A percentile compares a stretch with the other conserved stretches of the same genome.
Conservation (phyloP, 2,888 invertebrate genomes). For the Troides oblongomaculatus region DNA sequence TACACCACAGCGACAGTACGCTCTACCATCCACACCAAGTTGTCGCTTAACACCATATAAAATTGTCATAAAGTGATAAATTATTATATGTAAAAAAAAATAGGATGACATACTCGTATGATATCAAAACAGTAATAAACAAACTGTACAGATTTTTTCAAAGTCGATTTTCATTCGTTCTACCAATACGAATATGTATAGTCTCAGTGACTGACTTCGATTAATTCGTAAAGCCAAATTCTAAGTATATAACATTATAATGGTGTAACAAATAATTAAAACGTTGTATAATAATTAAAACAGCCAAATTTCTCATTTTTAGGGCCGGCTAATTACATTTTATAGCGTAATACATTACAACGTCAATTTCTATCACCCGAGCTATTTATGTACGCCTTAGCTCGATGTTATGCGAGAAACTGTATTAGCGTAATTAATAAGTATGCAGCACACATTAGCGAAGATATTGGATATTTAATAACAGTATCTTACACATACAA, state of each 20-base stretch:
- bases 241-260: no score
- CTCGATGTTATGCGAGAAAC: slow-evolving; percentile 8
- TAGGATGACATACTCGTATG: no score
- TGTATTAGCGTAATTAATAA: slow-evolving; percentile 22
- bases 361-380: slow-evolving; percentile 5
- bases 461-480: slow-evolving; percentile 27
- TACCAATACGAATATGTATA: no score
- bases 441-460: slow-evolving; percentile 17
- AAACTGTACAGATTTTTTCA: no score
- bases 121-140: not conserved
- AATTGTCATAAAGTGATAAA: no score
- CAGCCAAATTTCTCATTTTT: not conserved
- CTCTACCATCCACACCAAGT: no score
- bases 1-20: no score
- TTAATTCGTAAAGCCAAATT: no score
- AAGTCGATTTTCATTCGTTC: no score
- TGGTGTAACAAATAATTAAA: not conserved
- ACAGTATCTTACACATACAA: slow-evolving; percentile 5
- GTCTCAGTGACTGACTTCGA: no score
- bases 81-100: no score
- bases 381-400: slow-evolving; percentile 9
- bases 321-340: not conserved
- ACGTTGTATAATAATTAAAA: not conserved
- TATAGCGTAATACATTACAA: slow-evolving; percentile 2
- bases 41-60: no score